Evolutionary conservation across 37 sponge, comb jelly and placozoan genomes (phyloP).

Genomic region (Diacarnus erythraeanus): DNA sequence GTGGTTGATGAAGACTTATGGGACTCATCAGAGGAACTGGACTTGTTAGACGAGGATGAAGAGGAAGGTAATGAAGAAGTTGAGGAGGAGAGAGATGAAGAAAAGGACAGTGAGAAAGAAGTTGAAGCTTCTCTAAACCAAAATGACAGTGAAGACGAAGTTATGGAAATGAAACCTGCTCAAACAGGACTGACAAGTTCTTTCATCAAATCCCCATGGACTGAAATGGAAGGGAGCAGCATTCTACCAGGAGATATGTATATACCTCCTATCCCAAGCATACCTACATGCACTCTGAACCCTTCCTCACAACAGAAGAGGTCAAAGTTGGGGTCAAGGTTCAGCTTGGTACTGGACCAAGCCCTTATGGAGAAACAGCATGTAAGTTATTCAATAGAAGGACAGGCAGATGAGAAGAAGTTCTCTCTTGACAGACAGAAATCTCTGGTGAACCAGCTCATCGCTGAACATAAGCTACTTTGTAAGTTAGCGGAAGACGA

Average conservation of each 20-base stretch:
- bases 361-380: not conserved
- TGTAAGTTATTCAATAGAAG: not conserved
- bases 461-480: not conserved
- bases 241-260: too few relatives aligned
- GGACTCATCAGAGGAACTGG: not conserved
- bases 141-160: not conserved
- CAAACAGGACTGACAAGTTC: too few relatives aligned
- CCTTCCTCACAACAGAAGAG: too few relatives aligned
- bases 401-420: not conserved
- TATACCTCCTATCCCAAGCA: too few relatives aligned
- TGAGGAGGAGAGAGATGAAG: constrained; percentile 9
- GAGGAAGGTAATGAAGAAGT: not conserved
- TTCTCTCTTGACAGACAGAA: not conserved
- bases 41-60: not conserved
- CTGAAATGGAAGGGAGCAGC: constrained; percentile 1
- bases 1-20: not conserved
- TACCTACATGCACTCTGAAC: too few relatives aligned
- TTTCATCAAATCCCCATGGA: too few relatives aligned
- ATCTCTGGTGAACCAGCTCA: not conserved
- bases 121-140: not conserved
- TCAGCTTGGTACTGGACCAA: not conserved
- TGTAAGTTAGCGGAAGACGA: not conserved
- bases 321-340: too few relatives aligned
- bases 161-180: not conserved
- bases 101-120: not conserved